These are phyloP conservation scores for Ochropleura plecta DNA, from an alignment of 2,888 invertebrate species.

Conservation along the genomic window DNA sequence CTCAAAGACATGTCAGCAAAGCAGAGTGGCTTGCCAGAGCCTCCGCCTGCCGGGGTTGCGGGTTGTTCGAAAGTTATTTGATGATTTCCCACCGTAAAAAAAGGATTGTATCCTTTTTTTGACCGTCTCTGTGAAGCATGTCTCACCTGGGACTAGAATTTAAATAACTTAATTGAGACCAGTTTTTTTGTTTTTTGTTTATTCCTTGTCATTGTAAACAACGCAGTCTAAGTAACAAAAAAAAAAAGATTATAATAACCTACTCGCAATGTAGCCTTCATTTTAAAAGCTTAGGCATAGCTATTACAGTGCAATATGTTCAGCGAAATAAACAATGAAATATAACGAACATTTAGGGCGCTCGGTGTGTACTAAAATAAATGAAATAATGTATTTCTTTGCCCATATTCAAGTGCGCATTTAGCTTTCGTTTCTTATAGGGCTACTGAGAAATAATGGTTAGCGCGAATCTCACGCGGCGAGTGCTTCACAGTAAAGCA, in stretches of 20 bases:
- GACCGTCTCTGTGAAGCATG: too few species aligned
- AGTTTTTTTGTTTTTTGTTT: too few species aligned
- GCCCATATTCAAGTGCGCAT: conserved; percentile 71
- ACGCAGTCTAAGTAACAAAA: background rate
- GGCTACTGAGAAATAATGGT: conserved; percentile 81
- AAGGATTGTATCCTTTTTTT: too few species aligned
- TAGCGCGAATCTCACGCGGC: conserved; percentile 78
- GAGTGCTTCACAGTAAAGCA: conserved; percentile 83
- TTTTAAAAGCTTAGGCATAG: conserved; percentile 16
- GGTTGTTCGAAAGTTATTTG: too few species aligned
- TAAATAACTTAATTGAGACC: too few species aligned
- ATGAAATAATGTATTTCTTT: conserved; percentile 27
- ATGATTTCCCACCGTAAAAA: too few species aligned
- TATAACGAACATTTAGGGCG: conserved; percentile 6
- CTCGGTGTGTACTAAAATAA: conserved; percentile 14
- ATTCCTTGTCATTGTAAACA: background rate
- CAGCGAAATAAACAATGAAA: conserved; percentile 19
- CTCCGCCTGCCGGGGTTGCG: too few species aligned
- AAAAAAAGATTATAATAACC: too few species aligned
- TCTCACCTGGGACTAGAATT: too few species aligned
- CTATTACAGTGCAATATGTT: conserved; percentile 17
- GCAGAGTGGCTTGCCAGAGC: too few species aligned
- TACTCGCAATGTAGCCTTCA: background rate
- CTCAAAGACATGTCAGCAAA: too few species aligned
- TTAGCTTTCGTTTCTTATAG: conserved; percentile 76